phyloP scores from a whole-genome alignment of 2,888 invertebrate genomes.

The Apotomis turbidana region DNA sequence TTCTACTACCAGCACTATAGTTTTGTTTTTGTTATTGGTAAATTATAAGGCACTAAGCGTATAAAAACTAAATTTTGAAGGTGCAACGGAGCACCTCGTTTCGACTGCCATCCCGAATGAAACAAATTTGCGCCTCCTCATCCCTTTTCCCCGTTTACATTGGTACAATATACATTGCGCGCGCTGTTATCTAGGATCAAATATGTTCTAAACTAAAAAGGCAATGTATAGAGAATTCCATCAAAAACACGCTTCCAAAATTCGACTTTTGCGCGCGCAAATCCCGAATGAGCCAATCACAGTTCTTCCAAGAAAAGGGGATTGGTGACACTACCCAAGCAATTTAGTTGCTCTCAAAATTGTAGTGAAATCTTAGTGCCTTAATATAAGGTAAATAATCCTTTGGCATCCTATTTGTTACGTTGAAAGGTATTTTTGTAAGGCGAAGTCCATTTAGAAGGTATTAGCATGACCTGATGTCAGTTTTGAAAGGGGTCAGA shows the following conservation, averaged over 20 bases:
- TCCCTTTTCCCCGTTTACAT: background rate
- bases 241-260: conserved; percentile 17
- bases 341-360: conserved; percentile 1
- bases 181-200: background rate
- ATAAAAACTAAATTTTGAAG: conserved; percentile 26
- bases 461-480: conserved; percentile 29
- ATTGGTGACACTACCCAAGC: conserved; percentile 26
- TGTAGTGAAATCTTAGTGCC: background rate
- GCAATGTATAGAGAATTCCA: conserved; percentile 6
- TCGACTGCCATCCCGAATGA: conserved; percentile 37
- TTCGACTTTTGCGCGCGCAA: conserved; percentile 37
- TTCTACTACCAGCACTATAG: conserved; percentile 2
- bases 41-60: conserved; percentile 30
- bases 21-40: background rate
- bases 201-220: background rate
- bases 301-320: conserved; percentile 41
- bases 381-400: background rate
- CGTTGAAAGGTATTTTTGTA: background rate
- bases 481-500: conserved; percentile 15
- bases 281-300: conserved; percentile 38
- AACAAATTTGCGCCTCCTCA: conserved; percentile 18
- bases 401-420: background rate
- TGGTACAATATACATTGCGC: conserved; percentile 17
- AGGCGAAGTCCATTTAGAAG: conserved; percentile 19
- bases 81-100: conserved; percentile 38